phyloP scores from a whole-genome alignment of 2,113 vertebrate species.

The Sarotherodon lohbergeri region DNA sequence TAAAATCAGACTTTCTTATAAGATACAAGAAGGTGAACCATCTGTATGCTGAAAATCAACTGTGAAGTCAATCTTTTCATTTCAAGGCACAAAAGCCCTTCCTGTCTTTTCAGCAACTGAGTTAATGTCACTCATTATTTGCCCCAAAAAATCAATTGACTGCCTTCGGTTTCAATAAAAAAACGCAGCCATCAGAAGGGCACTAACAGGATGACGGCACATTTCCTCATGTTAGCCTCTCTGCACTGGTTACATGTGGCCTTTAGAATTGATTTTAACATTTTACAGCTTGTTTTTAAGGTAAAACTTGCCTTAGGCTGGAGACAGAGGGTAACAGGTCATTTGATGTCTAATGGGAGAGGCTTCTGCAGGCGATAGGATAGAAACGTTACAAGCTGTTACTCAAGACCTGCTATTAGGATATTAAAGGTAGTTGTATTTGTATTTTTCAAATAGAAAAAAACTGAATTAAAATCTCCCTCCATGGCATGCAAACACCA shows the following conservation, averaged over 20 bases:
- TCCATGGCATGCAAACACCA: neutral
- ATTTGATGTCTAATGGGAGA: neutral
- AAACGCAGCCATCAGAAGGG: neutral
- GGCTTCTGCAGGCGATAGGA: neutral
- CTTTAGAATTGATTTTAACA: constrained; percentile 4
- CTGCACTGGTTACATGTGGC: neutral
- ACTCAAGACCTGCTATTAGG: neutral
- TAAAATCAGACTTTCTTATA: neutral
- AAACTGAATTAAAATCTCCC: neutral
- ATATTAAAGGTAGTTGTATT: neutral
- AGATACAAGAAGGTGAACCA: neutral
- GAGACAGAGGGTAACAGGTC: neutral
- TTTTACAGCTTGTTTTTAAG: neutral
- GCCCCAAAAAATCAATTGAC: neutral
- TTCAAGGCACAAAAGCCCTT: neutral
- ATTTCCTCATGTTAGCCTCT: neutral
- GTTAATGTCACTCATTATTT: neutral
- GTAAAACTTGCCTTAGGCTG: neutral
- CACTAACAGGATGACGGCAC: neutral
- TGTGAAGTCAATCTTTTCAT: neutral
- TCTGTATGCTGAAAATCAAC: neutral
- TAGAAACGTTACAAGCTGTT: neutral
- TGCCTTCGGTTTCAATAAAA: neutral
- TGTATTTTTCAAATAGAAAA: neutral
- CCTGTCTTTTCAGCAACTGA: neutral